Evolutionary conservation across 2,888 invertebrate genomes (phyloP).

Genomic region (Corythucha ciliata): DNA sequence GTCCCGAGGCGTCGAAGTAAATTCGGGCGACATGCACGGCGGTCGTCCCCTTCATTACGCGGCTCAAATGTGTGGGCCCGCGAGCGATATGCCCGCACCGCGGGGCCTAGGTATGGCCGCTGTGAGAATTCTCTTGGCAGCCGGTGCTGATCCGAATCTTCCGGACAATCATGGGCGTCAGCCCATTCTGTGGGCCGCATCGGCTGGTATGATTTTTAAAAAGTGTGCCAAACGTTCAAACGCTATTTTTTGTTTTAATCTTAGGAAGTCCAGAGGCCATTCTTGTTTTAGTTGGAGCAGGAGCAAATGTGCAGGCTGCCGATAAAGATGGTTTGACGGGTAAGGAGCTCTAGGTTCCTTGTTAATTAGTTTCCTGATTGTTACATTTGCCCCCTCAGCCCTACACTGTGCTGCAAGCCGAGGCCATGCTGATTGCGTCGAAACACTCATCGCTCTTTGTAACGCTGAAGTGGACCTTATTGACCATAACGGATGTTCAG

Average conservation of each 20-base stretch:
- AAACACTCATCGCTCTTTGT: constrained; percentile 76
- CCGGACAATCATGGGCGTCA: constrained; percentile 87
- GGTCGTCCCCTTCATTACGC: constrained; percentile 95
- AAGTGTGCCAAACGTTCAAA: background rate
- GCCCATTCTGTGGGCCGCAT: constrained; percentile 94
- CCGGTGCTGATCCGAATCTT: constrained; percentile 72
- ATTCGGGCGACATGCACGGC: constrained; percentile 84
- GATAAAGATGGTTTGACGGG: constrained; percentile 87
- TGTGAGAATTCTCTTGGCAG: constrained; percentile 63
- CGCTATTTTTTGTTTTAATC: constrained; percentile 1
- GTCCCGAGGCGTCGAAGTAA: constrained; percentile 75
- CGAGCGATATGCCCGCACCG: constrained; percentile 53
- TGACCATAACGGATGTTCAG: constrained; percentile 91
- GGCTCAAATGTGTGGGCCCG: constrained; percentile 90
- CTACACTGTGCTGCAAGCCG: constrained; percentile 94
- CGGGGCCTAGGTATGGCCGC: constrained; percentile 58
- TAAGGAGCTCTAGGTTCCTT: constrained; percentile 35
- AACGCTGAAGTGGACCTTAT: constrained; percentile 80
- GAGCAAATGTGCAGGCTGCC: constrained; percentile 68
- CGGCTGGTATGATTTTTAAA: constrained; percentile 56
- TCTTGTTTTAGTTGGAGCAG: constrained; percentile 75
- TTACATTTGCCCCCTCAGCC: constrained; percentile 45
- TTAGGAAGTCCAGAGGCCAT: constrained; percentile 81
- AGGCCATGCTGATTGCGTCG: constrained; percentile 86
- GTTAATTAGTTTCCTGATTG: too few species aligned